A percentile compares a stretch with the other conserved stretches of the same genome.
Conservation (phyloP, 2,888 invertebrate species). For the Micoletzkya japonica region DNA sequence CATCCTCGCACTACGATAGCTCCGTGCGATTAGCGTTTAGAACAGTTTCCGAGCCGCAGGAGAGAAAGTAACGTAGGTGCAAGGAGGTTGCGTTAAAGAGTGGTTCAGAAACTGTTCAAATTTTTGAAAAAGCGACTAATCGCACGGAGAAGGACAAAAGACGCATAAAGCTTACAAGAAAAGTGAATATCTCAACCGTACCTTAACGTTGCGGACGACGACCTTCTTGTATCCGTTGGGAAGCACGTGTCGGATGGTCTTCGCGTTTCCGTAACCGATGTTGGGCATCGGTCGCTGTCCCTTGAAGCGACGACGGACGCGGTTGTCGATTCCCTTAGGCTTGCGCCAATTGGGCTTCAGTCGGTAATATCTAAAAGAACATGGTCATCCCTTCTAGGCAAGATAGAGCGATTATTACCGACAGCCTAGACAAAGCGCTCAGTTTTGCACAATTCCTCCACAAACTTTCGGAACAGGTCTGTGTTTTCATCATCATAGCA, state of each 20-base stretch:
- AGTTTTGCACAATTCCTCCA: slow-evolving; percentile 12
- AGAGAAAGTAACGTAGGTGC: neutral
- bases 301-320: slow-evolving; percentile 97
- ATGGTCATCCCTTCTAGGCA: neutral
- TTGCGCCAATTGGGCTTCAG: slow-evolving; percentile 83
- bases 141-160: too few species aligned
- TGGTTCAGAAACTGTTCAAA: too few species aligned
- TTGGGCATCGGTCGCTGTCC: slow-evolving; percentile 98
- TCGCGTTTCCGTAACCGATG: slow-evolving; percentile 96
- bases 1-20: slow-evolving; percentile 18
- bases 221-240: slow-evolving; percentile 98
- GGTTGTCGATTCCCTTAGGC: slow-evolving; percentile 99
- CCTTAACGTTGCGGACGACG: slow-evolving; percentile 82
- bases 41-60: neutral
- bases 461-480: slow-evolving; percentile 25
- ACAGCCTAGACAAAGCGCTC: neutral
- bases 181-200: too few species aligned
- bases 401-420: neutral
- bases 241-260: slow-evolving; percentile 91
- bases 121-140: neutral
- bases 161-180: too few species aligned
- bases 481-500: slow-evolving; percentile 16
- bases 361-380: slow-evolving; percentile 50
- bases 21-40: neutral
- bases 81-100: neutral